Base-by-base conservation (phyloP, 2,797 vertebrate species). In the Decapterus maruadsi region DNA sequence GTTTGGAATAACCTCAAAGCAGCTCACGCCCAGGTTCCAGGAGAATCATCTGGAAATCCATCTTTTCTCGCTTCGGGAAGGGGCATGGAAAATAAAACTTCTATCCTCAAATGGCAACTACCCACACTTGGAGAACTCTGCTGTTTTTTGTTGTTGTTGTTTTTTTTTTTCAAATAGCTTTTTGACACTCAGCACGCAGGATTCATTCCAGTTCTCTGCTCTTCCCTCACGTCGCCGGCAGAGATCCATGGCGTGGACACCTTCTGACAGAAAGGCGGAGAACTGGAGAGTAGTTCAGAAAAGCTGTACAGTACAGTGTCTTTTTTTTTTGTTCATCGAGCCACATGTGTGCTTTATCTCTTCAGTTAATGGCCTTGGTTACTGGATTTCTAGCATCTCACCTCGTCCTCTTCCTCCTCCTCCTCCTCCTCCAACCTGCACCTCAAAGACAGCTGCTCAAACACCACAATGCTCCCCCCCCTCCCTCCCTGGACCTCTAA, bases 1-100 rank as follows among this genome's bases (percentile, higher is more conserved):
- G 98, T 92, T 94, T 99, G 76, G 98, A 99, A 92, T 99, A 90
- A 96, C 66, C 56, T 79, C 54, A 22, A 11, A 40, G 40, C 67
- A 43, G 62, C 50, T 42, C 61, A 43, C 59, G 5, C 19, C 54
- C 57, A 36, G 75, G 66, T 69, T 63, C 9, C 57, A 64, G 43
- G 38, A 68, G 56, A 79, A 42, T 8, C 61, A 50, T 68, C 65
- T 53, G 77, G 67, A 84, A 55, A 29, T 62, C 72, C 66, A 29
- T 12, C 54, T 29, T 75, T 72, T 26, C 55, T 69, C n/a, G 40
- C 62, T 60, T 31, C 12, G 42, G 40, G 48, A 64, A 26, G 48
- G 71, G 65, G 83, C 53, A 45, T 50, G 58, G 46, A 69, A 84
- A 81, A 80, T 43, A 71, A 86, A 86, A 87, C 68, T 66, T 68